Conservation (phyloP, 35 echinoderm and acorn worm genomes). For the Strongylocentrotus purpuratus region DNA sequence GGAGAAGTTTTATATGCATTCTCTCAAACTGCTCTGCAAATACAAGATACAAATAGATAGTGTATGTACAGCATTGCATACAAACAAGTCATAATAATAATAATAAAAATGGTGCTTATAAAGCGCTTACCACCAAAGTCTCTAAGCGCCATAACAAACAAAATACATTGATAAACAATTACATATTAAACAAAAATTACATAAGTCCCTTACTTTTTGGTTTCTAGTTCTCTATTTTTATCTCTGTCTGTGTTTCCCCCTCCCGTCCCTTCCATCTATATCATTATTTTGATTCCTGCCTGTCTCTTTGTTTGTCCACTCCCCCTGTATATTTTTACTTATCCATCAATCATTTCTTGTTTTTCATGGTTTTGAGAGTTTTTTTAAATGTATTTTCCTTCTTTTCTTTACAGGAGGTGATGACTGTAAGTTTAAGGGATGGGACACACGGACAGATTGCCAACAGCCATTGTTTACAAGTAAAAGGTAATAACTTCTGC, state of each 20-base stretch:
- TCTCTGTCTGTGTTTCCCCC: not conserved
- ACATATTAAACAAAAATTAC: no score
- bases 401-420: constrained; percentile 76
- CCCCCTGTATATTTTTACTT: no score
- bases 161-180: no score
- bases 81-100: no score
- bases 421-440: constrained; percentile 94
- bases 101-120: no score
- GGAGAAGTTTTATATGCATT: no score
- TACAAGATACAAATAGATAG: no score
- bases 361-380: not conserved
- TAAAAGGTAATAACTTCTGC: constrained; percentile 77
- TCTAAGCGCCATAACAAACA: no score
- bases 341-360: not conserved
- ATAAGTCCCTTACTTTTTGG: no score
- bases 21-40: no score
- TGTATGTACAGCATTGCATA: no score
- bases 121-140: no score
- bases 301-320: not conserved
- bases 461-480: constrained; percentile 67
- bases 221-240: not conserved
- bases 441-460: constrained; percentile 85
- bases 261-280: not conserved
- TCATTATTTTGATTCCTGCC: not conserved
- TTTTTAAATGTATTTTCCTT: not conserved